Percentiles rank a stretch among this genome's conserved stretches.
These are phyloP conservation scores for Pristiophorus japonicus DNA, from an alignment of 2,113 vertebrate genomes.

Conservation along the genomic window DNA sequence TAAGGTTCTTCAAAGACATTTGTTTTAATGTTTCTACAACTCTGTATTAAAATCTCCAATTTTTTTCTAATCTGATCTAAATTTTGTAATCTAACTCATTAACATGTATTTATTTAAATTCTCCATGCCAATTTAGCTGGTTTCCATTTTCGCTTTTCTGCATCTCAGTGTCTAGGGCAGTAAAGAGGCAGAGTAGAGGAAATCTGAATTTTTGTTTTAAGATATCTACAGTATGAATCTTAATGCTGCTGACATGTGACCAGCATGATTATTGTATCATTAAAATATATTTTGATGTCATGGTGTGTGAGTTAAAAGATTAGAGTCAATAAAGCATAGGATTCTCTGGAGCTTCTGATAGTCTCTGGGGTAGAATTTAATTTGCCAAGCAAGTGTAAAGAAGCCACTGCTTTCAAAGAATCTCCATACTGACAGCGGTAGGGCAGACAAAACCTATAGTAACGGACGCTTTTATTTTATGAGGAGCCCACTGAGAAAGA, in stretches of 20 bases:
- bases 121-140: neutral
- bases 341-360: neutral
- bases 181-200: neutral
- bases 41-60: neutral
- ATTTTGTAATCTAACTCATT: neutral
- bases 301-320: no score
- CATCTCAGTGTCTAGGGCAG: no score
- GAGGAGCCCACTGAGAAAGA: neutral
- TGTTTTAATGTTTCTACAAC: neutral
- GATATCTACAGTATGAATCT: neutral
- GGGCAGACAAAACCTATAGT: neutral
- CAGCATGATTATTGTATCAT: neutral
- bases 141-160: neutral
- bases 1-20: neutral
- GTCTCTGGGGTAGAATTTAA: neutral
- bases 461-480: neutral
- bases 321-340: neutral
- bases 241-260: neutral
- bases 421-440: neutral
- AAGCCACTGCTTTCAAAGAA: neutral
- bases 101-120: neutral
- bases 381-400: neutral
- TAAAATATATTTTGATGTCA: neutral
- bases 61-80: neutral
- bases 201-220: neutral